Percentiles rank a stretch among this genome's conserved stretches.
Conservation (phyloP, 2,888 invertebrate species). For the Bedellia somnulentella region DNA sequence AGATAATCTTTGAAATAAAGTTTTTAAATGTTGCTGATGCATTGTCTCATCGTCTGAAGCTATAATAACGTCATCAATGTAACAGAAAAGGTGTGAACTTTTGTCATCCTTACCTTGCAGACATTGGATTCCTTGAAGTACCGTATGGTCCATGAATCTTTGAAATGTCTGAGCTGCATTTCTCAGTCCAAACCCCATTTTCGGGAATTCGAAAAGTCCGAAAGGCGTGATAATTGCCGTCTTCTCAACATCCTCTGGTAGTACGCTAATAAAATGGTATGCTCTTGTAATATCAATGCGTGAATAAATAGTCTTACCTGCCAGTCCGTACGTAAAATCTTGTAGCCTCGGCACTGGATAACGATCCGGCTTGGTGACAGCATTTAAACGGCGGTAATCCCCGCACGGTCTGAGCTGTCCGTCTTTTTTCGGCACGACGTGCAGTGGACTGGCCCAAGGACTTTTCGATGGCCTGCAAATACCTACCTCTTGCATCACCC, state of each 20-base stretch:
- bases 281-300: slow-evolving; percentile 20
- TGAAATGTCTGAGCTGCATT: slow-evolving; percentile 3
- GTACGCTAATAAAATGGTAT: slow-evolving; percentile 22
- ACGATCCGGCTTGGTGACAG: slow-evolving; percentile 17
- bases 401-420: too few relatives aligned
- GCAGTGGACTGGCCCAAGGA: neutral
- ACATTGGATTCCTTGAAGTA: neutral
- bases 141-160: neutral
- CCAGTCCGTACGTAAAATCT: slow-evolving; percentile 13
- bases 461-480: neutral
- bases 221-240: slow-evolving; percentile 16
- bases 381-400: too few relatives aligned
- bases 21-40: neutral
- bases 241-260: slow-evolving; percentile 16
- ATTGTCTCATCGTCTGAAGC: neutral
- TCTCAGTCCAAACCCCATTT: neutral
- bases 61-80: neutral
- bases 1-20: neutral
- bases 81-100: neutral
- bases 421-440: too few relatives aligned
- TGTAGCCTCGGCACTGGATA: slow-evolving; percentile 19
- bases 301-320: slow-evolving; percentile 15
- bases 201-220: slow-evolving; percentile 10
- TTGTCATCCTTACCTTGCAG: neutral
- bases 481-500: slow-evolving; percentile 1